Base-by-base conservation (phyloP, 2,113 vertebrate genomes). In the Genyomyrus donnyi region DNA sequence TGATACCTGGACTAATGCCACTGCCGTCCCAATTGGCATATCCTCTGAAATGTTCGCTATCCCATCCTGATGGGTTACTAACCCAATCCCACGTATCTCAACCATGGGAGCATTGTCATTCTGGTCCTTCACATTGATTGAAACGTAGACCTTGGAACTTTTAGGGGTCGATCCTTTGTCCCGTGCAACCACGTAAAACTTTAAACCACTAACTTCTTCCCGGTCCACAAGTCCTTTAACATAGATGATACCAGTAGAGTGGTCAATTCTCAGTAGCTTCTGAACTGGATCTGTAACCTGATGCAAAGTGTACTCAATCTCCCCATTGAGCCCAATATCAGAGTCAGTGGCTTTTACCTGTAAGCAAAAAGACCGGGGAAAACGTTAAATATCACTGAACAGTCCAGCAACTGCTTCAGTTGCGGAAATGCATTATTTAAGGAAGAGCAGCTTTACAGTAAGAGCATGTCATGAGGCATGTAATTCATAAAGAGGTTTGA, bases 21-120 rank as follows among this genome's bases (percentile, higher is more conserved):
- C 98, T 0, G 98, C 97, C 35, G 98, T 99, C 92, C 98, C 97
- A 74, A 98, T 97, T 0, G 98, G 97, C 95, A 99, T 98, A 0
- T 99, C 98, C 93, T 99, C 98, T 0, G 98, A 98, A 91, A 99
- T 99, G 92, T 99, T 99, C 0, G 98, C 98, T 92, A 99, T 97
- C 50, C 98, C 98, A 19, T 98, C 97, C 90, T 97, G 98, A 93
- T 99, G 98, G 2, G 97, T 99, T 89, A 99, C 97, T 0, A 99
- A 94, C 17, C 98, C 98, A 86, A 99, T 99, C 1, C 98, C 98
- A 77, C 98, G 95, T 31, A 99, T 99, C 94, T 99, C 98, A 58
- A 99, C 98, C 89, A 97, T 96, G 45, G 98, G 98, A 0, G 97
- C 97, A 0, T 99, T 99, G 94, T 99, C 98, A 0, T 99, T 99